These are phyloP conservation scores for Eupelmus urozonus DNA, from an alignment of 2,888 invertebrate genomes.

Conservation along the genomic window DNA sequence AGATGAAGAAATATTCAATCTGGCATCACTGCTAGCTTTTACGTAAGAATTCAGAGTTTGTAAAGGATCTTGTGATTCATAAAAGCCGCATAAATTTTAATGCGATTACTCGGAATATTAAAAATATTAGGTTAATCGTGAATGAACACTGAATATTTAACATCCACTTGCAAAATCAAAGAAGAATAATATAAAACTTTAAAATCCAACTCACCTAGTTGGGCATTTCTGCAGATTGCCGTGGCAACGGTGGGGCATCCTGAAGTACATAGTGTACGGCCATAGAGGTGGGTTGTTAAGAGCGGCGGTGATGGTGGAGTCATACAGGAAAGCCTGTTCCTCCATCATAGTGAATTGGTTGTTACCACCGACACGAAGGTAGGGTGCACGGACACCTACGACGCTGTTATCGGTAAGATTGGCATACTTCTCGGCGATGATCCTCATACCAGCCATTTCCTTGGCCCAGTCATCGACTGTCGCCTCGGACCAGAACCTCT, in stretches of 20 bases:
- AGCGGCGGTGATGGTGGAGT: constrained; percentile 95
- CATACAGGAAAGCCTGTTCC: constrained; percentile 95
- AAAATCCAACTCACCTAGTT: constrained; percentile 79
- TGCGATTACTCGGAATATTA: background rate
- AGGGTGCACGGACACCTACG: constrained; percentile 93
- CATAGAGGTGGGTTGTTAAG: constrained; percentile 94
- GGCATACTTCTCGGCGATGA: constrained; percentile 92
- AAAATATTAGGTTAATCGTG: background rate
- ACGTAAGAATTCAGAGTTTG: background rate
- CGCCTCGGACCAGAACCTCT: constrained; percentile 95
- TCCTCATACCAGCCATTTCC: constrained; percentile 96
- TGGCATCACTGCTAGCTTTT: background rate
- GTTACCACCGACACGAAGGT: constrained; percentile 94
- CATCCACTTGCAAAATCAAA: background rate
- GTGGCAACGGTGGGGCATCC: constrained; percentile 96
- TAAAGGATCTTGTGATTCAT: background rate
- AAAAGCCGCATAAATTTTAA: background rate
- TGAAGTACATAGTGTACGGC: constrained; percentile 99
- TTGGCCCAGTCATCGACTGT: constrained; percentile 95
- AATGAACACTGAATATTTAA: constrained; percentile 2
- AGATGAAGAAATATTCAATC: too few relatives aligned
- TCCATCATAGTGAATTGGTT: constrained; percentile 99
- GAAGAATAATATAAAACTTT: too few relatives aligned
- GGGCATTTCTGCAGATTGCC: constrained; percentile 95
- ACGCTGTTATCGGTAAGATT: constrained; percentile 94